Evolutionary conservation across 1,140 invertebrate genomes (phyloP).

Genomic region (Apis laboriosa): DNA sequence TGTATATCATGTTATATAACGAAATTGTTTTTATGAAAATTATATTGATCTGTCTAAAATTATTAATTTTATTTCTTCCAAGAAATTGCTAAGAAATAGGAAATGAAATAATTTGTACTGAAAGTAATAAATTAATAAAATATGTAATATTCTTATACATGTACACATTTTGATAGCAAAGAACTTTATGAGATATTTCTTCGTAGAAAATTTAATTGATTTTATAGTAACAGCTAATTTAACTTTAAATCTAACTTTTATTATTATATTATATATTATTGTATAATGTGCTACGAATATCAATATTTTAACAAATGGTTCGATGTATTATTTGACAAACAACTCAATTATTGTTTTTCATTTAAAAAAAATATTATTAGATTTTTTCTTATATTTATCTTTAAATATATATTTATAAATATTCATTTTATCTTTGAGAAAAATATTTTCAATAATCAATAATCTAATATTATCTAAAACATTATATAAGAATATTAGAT

Average conservation of each 20-base stretch:
- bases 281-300: not conserved
- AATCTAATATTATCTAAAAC: too few relatives aligned
- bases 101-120: too few relatives aligned
- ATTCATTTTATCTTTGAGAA: not conserved
- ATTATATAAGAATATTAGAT: not conserved
- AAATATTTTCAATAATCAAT: not conserved
- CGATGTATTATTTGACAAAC: not conserved
- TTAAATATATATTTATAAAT: not conserved
- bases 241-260: not conserved
- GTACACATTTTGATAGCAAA: not conserved
- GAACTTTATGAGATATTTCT: not conserved
- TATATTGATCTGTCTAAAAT: too few relatives aligned
- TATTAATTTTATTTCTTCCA: too few relatives aligned
- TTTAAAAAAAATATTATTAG: not conserved
- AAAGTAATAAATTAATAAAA: not conserved
- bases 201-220: not conserved
- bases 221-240: not conserved
- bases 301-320: not conserved
- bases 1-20: too few relatives aligned
- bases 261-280: slow-evolving; percentile 5
- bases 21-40: too few relatives aligned
- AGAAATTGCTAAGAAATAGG: too few relatives aligned
- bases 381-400: not conserved
- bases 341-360: not conserved
- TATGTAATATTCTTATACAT: not conserved